phyloP scores from a whole-genome alignment of 2,797 vertebrate genomes.

The Melanotaenia maccullochi region DNA sequence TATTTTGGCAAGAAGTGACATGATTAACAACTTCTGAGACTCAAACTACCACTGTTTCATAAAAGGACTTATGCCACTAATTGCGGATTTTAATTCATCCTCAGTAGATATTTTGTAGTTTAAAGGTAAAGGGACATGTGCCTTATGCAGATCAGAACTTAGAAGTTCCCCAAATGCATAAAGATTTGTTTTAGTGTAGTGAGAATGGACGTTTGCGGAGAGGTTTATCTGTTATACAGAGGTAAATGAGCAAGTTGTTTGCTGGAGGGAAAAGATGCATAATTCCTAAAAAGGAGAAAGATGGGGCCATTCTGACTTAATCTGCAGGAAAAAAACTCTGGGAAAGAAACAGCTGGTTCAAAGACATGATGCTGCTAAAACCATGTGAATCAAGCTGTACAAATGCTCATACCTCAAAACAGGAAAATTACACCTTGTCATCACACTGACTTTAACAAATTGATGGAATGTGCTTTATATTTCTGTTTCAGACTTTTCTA shows the following conservation, averaged over 20 bases:
- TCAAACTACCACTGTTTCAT: constrained; percentile 6
- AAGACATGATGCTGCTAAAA: neutral
- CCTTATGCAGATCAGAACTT: neutral
- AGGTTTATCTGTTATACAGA: neutral
- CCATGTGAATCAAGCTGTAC: neutral
- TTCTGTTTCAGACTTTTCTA: neutral
- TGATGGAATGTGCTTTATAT: neutral
- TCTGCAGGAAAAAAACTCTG: too few species aligned
- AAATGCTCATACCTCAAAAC: neutral
- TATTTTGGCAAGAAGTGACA: neutral
- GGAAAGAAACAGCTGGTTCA: neutral
- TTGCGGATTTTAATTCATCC: neutral
- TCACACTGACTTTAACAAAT: neutral
- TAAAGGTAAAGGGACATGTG: neutral
- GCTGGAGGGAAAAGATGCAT: neutral
- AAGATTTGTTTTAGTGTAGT: too few species aligned
- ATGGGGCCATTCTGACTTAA: neutral
- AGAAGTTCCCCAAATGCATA: neutral
- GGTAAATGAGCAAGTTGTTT: neutral
- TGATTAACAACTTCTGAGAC: neutral
- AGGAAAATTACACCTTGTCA: too few species aligned
- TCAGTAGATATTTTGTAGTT: neutral
- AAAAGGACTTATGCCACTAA: neutral
- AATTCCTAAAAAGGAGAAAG: neutral
- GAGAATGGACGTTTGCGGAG: neutral